A percentile compares a stretch with the other conserved stretches of the same genome.
Conservation (phyloP, 2,888 invertebrate species). For the Gastrophysa polygoni region DNA sequence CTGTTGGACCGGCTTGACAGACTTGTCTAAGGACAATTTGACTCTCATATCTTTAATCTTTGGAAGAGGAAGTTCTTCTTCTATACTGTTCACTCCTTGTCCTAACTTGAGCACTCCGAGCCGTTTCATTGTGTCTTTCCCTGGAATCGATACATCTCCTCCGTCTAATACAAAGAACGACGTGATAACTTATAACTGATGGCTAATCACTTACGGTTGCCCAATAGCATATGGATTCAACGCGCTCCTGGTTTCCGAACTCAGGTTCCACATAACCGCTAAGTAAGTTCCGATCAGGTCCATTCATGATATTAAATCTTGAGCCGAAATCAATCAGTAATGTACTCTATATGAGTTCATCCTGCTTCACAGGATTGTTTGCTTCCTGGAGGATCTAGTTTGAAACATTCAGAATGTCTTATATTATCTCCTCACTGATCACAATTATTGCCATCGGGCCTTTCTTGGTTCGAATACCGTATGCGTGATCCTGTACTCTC, state of each 20-base stretch:
- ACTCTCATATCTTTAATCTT: constrained; percentile 31
- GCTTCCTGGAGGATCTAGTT: background rate
- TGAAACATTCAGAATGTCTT: constrained; percentile 17
- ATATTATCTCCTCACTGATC: background rate
- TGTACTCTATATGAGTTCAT: constrained; percentile 30
- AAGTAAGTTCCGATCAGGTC: constrained; percentile 30
- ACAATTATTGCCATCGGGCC: background rate
- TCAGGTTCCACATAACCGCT: too few species aligned
- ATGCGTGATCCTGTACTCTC: background rate
- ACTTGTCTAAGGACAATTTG: constrained; percentile 26
- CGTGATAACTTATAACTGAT: constrained; percentile 24
- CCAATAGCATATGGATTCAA: constrained; percentile 27
- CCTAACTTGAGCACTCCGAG: constrained; percentile 37
- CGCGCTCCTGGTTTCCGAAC: too few species aligned
- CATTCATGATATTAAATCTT: constrained; percentile 33
- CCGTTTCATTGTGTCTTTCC: constrained; percentile 34
- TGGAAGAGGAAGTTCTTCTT: constrained; percentile 26
- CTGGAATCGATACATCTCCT: constrained; percentile 31
- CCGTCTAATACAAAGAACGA: constrained; percentile 32
- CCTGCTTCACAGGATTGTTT: background rate
- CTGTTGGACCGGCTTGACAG: constrained; percentile 5
- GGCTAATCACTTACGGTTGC: background rate
- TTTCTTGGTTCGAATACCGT: background rate
- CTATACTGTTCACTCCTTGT: constrained; percentile 18
- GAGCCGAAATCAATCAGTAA: constrained; percentile 36